Base-by-base conservation (phyloP, 2,888 invertebrate species). In the Hoplodrina blanda region DNA sequence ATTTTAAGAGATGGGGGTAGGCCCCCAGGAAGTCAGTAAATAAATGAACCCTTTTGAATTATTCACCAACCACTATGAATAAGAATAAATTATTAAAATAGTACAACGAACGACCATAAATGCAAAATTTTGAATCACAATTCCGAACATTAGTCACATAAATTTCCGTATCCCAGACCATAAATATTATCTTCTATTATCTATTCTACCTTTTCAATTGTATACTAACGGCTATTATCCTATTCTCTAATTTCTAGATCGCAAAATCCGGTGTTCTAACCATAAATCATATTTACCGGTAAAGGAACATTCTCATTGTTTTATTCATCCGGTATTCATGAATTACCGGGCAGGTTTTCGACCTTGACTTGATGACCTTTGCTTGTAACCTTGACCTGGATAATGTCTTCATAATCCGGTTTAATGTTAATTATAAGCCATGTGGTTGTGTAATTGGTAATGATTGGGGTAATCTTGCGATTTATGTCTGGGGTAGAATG, bases 341-440 rank as follows among this genome's bases (percentile, higher is more conserved):
- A 74, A 75, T 65, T 77, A 73, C 55, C 30, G 50, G 55, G 46
- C 33, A 55, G 19, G 30, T 44, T 50, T 62, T 52, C 19, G 15
- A 55, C 62, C 62, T 72, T 78, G 54, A 59, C 56, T 72, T 66
- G 19, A 17, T 59, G 50, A 69, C 79, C 68, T 73, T 73, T 37
- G 17, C 17, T 25, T 60, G 11, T 55, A 49, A 75, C 80, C 80
- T 78, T 80, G 70, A 71, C 46, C 62, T 60, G 46, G n/a, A 33
- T 25, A 52, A 67, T 78, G 57, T 73, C 68, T 78, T 64, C 57
- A 59, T 73, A 62, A 78, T 73, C 55, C 44, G 30, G 74, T 62
- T 64, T 64, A 63, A 57, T 56, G 49, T 56, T 78, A 62, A 60
- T 62, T 65, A 4, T 41, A 59, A 68, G 73, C 56, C 63, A 68